These are phyloP conservation scores for Magallana angulata DNA, from an alignment of 1,140 invertebrate genomes.

Conservation along the genomic window DNA sequence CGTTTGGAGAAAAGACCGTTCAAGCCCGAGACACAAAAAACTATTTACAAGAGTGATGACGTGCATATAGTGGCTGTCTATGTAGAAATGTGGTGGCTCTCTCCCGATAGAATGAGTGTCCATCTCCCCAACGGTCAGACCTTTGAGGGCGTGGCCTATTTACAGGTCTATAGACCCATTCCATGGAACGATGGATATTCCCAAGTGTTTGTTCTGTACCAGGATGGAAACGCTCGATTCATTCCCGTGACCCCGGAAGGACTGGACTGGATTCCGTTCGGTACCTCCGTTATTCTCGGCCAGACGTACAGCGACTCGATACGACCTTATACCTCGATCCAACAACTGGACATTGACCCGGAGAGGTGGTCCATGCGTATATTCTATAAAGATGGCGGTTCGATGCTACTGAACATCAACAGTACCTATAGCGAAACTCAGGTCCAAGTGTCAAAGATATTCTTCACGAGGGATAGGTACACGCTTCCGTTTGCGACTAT, in stretches of 20 bases:
- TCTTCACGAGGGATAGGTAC: slow-evolving; percentile 39
- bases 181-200: slow-evolving; percentile 59
- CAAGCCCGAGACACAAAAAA: slow-evolving; percentile 47
- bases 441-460: slow-evolving; percentile 40
- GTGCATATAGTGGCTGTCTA: slow-evolving; percentile 60
- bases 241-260: slow-evolving; percentile 60
- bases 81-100: slow-evolving; percentile 66
- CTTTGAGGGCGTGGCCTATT: slow-evolving; percentile 50
- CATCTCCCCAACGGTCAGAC: slow-evolving; percentile 27
- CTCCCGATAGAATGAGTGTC: slow-evolving; percentile 58
- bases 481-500: slow-evolving; percentile 59
- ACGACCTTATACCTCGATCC: slow-evolving; percentile 58
- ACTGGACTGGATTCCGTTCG: slow-evolving; percentile 66
- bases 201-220: slow-evolving; percentile 65
- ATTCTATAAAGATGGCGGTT: slow-evolving; percentile 57
- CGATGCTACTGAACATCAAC: slow-evolving; percentile 43
- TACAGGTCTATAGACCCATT: slow-evolving; percentile 58
- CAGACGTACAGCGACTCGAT: slow-evolving; percentile 46
- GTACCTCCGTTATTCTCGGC: slow-evolving; percentile 65
- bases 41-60: slow-evolving; percentile 52
- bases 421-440: slow-evolving; percentile 50
- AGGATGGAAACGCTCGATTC: slow-evolving; percentile 63
- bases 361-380: slow-evolving; percentile 46
- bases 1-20: slow-evolving; percentile 54
- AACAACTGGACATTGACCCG: slow-evolving; percentile 47